Percentiles rank a stretch among this genome's conserved stretches.
Conservation (phyloP, 2,888 invertebrate species). For the Xanthorhoe designata region DNA sequence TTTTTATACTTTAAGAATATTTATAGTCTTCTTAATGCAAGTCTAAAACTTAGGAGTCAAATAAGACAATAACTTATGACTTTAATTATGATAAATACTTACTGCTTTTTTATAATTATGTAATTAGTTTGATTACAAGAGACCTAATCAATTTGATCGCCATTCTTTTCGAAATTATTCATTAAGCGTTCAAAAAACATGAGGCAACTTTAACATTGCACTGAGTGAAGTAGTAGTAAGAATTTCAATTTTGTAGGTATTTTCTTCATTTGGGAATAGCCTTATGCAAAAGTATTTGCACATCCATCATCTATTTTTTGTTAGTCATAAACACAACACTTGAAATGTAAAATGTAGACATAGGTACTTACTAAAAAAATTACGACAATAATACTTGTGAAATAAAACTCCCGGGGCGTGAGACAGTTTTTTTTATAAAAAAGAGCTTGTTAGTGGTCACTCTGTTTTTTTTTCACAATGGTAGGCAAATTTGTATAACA, state of each 20-base stretch:
- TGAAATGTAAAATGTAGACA: neutral
- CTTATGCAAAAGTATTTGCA: neutral
- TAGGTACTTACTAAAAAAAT: slow-evolving; percentile 16
- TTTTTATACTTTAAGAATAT: neutral
- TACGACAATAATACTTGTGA: slow-evolving; percentile 12
- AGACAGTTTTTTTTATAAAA: slow-evolving; percentile 52
- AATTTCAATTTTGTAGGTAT: too few species aligned
- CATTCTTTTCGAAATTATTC: too few species aligned
- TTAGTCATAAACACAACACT: slow-evolving; percentile 11
- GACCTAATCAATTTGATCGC: too few species aligned
- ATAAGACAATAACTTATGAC: too few species aligned
- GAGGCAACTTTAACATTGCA: too few species aligned
- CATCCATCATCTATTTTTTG: slow-evolving; percentile 6
- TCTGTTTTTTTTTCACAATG: slow-evolving; percentile 55
- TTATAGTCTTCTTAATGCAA: too few species aligned
- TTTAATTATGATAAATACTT: too few species aligned
- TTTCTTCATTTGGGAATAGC: neutral
- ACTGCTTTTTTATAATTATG: too few species aligned
- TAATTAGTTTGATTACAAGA: too few species aligned
- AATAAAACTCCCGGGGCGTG: slow-evolving; percentile 57
- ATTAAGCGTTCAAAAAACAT: too few species aligned
- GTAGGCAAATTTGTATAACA: slow-evolving; percentile 65
- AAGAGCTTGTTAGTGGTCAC: slow-evolving; percentile 71
- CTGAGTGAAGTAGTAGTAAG: too few species aligned
- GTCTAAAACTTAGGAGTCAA: too few species aligned